These are phyloP conservation scores for Laterallus jamaicensis DNA, from an alignment of 2,113 vertebrate genomes.

Conservation along the genomic window DNA sequence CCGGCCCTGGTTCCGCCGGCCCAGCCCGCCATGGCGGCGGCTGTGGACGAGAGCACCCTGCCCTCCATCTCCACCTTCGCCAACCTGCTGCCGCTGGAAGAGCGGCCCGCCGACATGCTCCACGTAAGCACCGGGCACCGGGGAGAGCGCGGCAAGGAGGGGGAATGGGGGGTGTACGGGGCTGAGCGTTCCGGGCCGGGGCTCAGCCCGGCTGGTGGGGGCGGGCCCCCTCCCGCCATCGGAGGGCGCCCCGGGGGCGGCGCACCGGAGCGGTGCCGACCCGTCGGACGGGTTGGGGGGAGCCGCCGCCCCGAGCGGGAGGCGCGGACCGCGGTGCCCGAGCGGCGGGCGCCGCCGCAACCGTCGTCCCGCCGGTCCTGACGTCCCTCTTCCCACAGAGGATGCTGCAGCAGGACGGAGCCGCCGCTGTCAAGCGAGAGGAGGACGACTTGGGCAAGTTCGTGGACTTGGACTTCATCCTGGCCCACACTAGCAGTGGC, in stretches of 20 bases:
- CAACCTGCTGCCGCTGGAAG: slow-evolving; percentile 42
- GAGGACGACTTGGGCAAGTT: slow-evolving; percentile 88
- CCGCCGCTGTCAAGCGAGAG: slow-evolving; percentile 71
- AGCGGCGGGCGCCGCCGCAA: background rate
- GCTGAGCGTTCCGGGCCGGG: background rate
- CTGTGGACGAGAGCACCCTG: slow-evolving; percentile 55
- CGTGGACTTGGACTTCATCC: slow-evolving; percentile 90
- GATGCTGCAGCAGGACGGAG: slow-evolving; percentile 64
- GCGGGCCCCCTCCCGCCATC: background rate
- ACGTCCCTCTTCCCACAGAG: slow-evolving; percentile 57
- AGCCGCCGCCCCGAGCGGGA: background rate
- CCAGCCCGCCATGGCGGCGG: slow-evolving; percentile 53
- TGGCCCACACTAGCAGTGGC: slow-evolving; percentile 81
- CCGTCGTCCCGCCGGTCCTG: background rate
- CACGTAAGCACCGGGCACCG: background rate
- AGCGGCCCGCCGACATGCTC: slow-evolving; percentile 38
- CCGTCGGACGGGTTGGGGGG: slow-evolving; percentile 24
- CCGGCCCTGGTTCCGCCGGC: background rate
- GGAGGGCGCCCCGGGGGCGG: background rate
- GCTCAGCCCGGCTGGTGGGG: background rate
- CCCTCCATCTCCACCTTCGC: slow-evolving; percentile 69
- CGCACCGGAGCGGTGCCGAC: background rate
- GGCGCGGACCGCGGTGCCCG: background rate
- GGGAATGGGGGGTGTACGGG: background rate
- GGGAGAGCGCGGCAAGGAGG: too few species aligned